Conservation (phyloP, 1,140 invertebrate species). For the Drosophila mayri region DNA sequence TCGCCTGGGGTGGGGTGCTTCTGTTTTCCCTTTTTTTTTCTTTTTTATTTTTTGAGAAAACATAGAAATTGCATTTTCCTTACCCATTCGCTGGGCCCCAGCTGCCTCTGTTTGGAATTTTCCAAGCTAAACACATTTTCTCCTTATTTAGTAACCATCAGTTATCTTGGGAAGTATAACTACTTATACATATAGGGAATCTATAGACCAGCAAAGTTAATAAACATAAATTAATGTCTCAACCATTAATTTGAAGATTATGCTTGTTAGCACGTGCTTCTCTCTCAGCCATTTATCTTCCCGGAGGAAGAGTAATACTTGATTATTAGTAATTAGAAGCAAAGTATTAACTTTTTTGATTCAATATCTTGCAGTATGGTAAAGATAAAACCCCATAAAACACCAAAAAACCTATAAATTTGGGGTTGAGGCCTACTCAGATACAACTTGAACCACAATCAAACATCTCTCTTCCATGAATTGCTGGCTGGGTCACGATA, state of each 20-base stretch:
- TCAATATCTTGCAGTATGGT: neutral
- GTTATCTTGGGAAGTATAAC: neutral
- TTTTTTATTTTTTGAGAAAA: slow-evolving; percentile 31
- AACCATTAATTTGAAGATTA: slow-evolving; percentile 5
- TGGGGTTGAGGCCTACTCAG: neutral
- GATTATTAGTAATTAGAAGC: neutral
- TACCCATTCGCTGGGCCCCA: neutral
- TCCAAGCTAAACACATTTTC: neutral
- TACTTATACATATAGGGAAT: neutral
- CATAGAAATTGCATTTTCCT: slow-evolving; percentile 68
- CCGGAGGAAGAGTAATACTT: neutral
- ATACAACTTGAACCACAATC: slow-evolving; percentile 3
- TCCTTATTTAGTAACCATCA: neutral
- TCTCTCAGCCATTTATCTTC: slow-evolving; percentile 2
- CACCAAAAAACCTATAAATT: neutral
- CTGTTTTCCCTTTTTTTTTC: slow-evolving; percentile 48
- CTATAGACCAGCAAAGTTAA: neutral
- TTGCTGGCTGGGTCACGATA: slow-evolving; percentile 5
- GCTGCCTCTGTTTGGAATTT: neutral
- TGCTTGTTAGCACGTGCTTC: neutral
- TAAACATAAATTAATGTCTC: slow-evolving; percentile 6
- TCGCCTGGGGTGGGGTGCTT: slow-evolving; percentile 1
- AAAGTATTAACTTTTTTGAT: neutral
- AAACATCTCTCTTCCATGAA: neutral
- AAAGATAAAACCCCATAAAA: neutral